Conservation (phyloP, 2,888 invertebrate species). For the Drosophila austrosaltans region DNA sequence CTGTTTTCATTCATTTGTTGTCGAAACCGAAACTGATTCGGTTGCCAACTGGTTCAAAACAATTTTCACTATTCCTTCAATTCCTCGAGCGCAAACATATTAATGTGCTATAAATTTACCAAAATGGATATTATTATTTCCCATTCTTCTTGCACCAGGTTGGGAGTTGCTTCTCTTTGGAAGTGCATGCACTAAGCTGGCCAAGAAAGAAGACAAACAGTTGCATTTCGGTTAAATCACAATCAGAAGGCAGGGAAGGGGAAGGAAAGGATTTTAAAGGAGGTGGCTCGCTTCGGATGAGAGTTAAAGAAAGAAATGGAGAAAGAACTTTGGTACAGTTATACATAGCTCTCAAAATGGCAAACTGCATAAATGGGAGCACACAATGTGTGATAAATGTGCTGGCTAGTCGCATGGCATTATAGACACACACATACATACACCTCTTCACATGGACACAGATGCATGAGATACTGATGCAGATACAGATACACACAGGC, state of each 20-base stretch:
- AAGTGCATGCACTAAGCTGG: too few relatives aligned
- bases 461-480: conserved; percentile 1
- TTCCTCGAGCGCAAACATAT: too few relatives aligned
- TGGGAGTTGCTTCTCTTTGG: too few relatives aligned
- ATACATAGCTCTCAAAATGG: conserved; percentile 40
- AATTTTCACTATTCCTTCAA: too few relatives aligned
- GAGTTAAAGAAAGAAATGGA: background rate
- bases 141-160: background rate
- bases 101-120: too few relatives aligned
- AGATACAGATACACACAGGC: background rate
- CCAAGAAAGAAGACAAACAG: background rate
- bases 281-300: too few relatives aligned
- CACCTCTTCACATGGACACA: background rate
- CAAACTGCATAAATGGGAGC: conserved; percentile 60
- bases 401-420: conserved; percentile 58
- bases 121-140: background rate
- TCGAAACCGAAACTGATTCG: too few relatives aligned
- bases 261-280: too few relatives aligned
- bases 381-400: conserved; percentile 74
- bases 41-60: too few relatives aligned
- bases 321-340: conserved; percentile 43
- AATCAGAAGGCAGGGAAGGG: too few relatives aligned
- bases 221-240: background rate
- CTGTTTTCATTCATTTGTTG: too few relatives aligned
- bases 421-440: conserved; percentile 35